Base-by-base conservation (phyloP, 2,113 vertebrate genomes). In the Acanthochromis polyacanthus region DNA sequence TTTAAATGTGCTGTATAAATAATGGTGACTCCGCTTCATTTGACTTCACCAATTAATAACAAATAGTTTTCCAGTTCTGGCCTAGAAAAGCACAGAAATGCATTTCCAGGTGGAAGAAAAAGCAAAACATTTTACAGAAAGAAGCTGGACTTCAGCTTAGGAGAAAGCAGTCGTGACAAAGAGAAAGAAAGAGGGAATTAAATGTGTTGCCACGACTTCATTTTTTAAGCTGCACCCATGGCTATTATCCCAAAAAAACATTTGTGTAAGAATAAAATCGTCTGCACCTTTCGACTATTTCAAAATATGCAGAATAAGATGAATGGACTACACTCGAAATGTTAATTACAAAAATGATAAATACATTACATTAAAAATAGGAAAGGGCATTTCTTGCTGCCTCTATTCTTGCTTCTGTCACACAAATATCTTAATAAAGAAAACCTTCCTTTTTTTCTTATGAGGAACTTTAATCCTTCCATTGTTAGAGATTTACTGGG, bases 281-380 rank as follows among this genome's bases (percentile, higher is more conserved):
- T 16, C n/a, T 59, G 22, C 45, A 43, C n/a, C 55, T 53, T 68
- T 55, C 56, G 46, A 71, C 51, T 56, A 22, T 19, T 77, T 1
- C 12, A 65, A 36, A 57, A 48, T 38, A 19, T 8, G 63, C 19
- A 58, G 23, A 73, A 58, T 11, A 62, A 66, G 66, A 80, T 57
- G 19, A 76, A 67, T 57, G 57, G 43, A 19, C 30, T 71, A 38
- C 15, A 71, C 45, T 65, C 10, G 9, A 57, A 76, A 61, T 25
- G 12, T 66, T 65, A 75, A 75, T 75, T 70, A 64, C 15, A 38
- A 25, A 55, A 50, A 70, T 36, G 22, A 40, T 19, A 40, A 46
- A 61, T 7, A 32, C 55, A 61, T 7, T 48, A 36, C 55, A 61
- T 64, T 82, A 72, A 67, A 28, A 48, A 4, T 10, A 14, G 22